phyloP scores from a whole-genome alignment of 1,140 invertebrate species.

The Pseudomyrmex concolor region DNA sequence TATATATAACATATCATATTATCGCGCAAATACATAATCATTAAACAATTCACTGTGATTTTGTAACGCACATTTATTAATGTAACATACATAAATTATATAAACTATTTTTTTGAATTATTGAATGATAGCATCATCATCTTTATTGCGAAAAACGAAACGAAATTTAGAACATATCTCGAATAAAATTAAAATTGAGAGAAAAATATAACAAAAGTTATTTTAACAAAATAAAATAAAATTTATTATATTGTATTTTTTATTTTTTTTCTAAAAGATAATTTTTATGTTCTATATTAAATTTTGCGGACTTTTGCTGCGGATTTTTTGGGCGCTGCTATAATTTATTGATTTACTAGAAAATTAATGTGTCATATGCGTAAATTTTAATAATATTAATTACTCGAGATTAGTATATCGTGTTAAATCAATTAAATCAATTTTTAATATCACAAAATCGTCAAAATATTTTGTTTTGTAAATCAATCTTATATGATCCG shows the following conservation, averaged over 20 bases:
- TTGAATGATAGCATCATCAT: too few relatives aligned
- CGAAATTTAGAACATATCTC: conserved; percentile 14
- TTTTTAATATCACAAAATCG: background rate
- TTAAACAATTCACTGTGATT: too few relatives aligned
- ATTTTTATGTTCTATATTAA: background rate
- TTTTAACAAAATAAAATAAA: conserved; percentile 5
- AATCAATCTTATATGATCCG: conserved; percentile 7
- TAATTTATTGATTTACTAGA: background rate
- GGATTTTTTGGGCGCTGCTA: background rate
- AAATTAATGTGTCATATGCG: background rate
- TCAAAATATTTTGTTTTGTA: background rate
- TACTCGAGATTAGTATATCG: background rate
- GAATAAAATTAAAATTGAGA: conserved; percentile 16
- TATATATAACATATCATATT: conserved; percentile 4
- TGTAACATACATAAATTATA: background rate
- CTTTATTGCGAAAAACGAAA: background rate
- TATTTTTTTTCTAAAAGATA: background rate
- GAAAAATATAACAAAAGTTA: background rate
- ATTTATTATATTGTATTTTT: too few relatives aligned
- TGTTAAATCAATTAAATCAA: background rate
- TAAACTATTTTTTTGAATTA: background rate
- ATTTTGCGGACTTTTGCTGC: background rate
- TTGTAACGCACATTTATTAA: too few relatives aligned
- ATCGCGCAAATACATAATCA: background rate
- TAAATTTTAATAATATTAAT: background rate